phyloP scores from a whole-genome alignment of 2,797 vertebrate species.

The Sebastes nivosus region DNA sequence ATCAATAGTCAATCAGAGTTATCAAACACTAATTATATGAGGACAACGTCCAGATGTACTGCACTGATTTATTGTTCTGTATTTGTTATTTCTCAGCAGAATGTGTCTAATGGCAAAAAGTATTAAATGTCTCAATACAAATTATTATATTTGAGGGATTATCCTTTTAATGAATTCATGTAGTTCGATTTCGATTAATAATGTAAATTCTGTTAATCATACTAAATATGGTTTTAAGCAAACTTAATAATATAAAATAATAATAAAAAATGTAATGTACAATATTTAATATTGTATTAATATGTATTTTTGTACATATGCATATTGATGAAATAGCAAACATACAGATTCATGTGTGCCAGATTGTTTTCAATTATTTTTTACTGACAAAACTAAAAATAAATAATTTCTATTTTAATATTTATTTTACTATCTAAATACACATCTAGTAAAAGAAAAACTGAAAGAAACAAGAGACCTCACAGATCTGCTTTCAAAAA shows the following conservation, averaged over 20 bases:
- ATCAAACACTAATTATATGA: slow-evolving; percentile 84
- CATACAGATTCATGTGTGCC: background rate
- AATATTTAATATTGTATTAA: background rate
- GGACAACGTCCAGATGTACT: slow-evolving; percentile 47
- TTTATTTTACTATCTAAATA: slow-evolving; percentile 8
- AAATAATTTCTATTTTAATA: background rate
- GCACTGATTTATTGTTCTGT: slow-evolving; percentile 36
- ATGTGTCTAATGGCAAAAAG: slow-evolving; percentile 7
- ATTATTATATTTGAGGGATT: background rate
- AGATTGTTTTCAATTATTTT: background rate
- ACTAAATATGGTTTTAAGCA: background rate
- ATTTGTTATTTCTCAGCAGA: slow-evolving; percentile 54
- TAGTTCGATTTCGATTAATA: background rate
- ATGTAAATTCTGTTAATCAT: background rate
- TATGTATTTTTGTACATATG: background rate
- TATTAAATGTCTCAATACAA: background rate
- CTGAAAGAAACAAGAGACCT: slow-evolving; percentile 14
- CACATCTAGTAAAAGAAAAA: slow-evolving; percentile 20
- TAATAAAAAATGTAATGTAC: background rate
- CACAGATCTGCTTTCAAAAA: slow-evolving; percentile 45
- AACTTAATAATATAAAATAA: background rate
- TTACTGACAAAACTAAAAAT: background rate
- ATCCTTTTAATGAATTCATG: background rate
- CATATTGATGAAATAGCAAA: background rate
- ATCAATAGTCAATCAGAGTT: slow-evolving; percentile 83